Base-by-base conservation (phyloP, 2,797 vertebrate genomes). In the Malacoraja senta region DNA sequence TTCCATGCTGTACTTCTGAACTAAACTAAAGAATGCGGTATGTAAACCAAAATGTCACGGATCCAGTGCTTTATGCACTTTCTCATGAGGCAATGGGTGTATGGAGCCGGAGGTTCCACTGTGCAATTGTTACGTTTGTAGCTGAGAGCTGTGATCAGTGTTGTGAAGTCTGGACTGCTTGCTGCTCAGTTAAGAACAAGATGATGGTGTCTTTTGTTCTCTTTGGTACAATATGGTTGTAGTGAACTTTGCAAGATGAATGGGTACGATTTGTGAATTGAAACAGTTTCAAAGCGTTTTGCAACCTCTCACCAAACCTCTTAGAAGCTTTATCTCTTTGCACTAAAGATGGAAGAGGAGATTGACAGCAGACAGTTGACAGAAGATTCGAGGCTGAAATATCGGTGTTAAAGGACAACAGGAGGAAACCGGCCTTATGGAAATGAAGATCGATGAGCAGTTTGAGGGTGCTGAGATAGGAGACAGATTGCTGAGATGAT, bases 291-390 rank as follows among this genome's bases (percentile, higher is more conserved):
- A 72, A 44, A 71, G 38, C 88, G 1, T 72, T 72, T 72, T 44
- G 35, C 10, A 10, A 72, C 71, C 71, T n/a, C 38, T 74, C 71
- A 92, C 53, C 65, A 92, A 91, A 44, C 12, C 86, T 91, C 86
- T 32, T 38, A 65, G 15, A 53, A 74, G 32, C 44, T 74, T 35
- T 13, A 26, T 91, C 53, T 13, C 26, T 32, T 44, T 13, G 13
- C 35, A 26, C 38, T 15, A 53, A 9, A 74, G 68, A 74, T 53
- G 38, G 90, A 92, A 92, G 13, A 21, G 26, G 15, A 92, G 90
- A 92, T 92, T 76, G 90, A 74, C 90, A 74, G 88, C 68, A 91
- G 88, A 91, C 13, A 32, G 68, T 9, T 91, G 88, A 92, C 72
- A 38, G 29, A 76, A 74, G 38, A 32, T 63, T 92, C 29, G 38